These are phyloP conservation scores for Amblyornis subalaris DNA, from an alignment of 2,113 vertebrate species.

Conservation along the genomic window DNA sequence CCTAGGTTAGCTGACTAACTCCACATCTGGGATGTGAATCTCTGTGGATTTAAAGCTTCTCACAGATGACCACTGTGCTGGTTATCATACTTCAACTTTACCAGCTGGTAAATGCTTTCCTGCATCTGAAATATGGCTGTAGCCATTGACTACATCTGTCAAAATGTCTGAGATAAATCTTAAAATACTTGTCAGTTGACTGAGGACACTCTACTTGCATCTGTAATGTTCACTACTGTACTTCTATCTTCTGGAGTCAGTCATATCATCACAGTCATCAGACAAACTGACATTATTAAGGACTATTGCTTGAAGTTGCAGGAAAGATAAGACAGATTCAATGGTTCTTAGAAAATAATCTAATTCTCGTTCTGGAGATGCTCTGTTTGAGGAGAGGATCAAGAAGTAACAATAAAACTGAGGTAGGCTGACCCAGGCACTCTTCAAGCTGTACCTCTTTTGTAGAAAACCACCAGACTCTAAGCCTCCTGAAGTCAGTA, in stretches of 20 bases:
- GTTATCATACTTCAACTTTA: not conserved
- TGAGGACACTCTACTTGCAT: not conserved
- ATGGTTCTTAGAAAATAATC: not conserved
- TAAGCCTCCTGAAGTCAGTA: not conserved
- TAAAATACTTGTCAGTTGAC: not conserved
- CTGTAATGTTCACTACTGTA: accelerated
- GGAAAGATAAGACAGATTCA: not conserved
- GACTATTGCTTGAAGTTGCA: not conserved
- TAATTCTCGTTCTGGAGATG: not conserved
- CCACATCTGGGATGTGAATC: not conserved
- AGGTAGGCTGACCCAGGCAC: not conserved
- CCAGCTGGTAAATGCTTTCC: not conserved
- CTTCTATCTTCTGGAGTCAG: not conserved
- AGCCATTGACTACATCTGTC: not conserved
- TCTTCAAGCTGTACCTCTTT: not conserved
- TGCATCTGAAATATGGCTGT: not conserved
- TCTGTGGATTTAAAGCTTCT: not conserved
- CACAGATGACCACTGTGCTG: not conserved
- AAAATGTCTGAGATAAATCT: not conserved
- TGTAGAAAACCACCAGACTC: not conserved
- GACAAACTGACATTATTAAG: not conserved
- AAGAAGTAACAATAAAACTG: not conserved
- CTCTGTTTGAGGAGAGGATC: not conserved
- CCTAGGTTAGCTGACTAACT: not conserved
- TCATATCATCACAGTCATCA: not conserved